These are phyloP conservation scores for Tenthredo livida DNA, from an alignment of 2,888 invertebrate genomes.

Conservation along the genomic window DNA sequence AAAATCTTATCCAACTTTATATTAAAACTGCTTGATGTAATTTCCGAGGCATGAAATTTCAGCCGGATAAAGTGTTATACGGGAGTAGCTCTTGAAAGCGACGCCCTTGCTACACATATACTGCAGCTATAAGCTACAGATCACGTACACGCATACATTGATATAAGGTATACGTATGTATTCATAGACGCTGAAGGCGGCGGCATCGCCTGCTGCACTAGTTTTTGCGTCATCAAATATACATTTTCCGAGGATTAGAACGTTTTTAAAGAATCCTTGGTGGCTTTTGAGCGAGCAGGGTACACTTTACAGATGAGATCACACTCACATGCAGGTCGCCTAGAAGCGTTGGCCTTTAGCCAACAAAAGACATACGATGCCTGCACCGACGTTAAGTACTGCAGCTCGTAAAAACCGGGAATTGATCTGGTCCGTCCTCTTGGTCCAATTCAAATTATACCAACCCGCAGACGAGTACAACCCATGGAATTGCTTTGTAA, in stretches of 20 bases:
- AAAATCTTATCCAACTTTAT: background rate
- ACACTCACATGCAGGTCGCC: constrained; percentile 13
- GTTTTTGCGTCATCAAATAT: constrained; percentile 14
- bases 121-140: too few species aligned
- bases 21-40: constrained; percentile 11
- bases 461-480: background rate
- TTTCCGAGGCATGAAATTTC: constrained; percentile 30
- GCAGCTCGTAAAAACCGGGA: constrained; percentile 13
- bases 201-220: background rate
- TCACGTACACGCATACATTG: background rate
- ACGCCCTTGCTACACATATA: background rate
- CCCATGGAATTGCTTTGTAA: constrained; percentile 3
- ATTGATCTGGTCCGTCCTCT: constrained; percentile 27
- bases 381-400: constrained; percentile 34
- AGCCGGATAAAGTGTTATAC: background rate
- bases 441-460: constrained; percentile 23
- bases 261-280: constrained; percentile 21
- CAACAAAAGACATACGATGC: constrained; percentile 23
- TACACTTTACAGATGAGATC: constrained; percentile 8
- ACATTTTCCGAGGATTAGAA: constrained; percentile 29
- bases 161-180: background rate
- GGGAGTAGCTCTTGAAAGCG: constrained; percentile 29
- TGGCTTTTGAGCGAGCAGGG: constrained; percentile 6
- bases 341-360: constrained; percentile 14
- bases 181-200: background rate